These are phyloP conservation scores for Pycnomerus fuliginosus DNA, from an alignment of 2,888 invertebrate species.

Conservation along the genomic window DNA sequence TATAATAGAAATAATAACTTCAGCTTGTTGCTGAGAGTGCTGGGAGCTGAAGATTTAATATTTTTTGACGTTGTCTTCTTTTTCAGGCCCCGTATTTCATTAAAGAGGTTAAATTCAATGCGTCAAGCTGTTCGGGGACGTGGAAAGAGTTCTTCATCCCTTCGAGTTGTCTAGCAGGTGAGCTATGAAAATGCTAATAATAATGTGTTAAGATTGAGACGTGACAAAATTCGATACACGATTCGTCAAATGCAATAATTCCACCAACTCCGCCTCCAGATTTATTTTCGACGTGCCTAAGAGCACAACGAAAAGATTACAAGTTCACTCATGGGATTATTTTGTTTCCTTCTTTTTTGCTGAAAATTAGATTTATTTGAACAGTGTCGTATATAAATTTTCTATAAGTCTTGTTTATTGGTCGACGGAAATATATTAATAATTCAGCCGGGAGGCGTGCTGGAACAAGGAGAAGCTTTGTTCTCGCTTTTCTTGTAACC, in stretches of 20 bases:
- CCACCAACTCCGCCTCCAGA: slow-evolving; percentile 19
- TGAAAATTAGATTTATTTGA: slow-evolving; percentile 16
- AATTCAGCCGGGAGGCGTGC: slow-evolving; percentile 4
- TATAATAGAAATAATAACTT: no score
- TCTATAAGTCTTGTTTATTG: neutral
- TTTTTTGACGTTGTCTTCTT: slow-evolving; percentile 41
- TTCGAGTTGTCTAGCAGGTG: slow-evolving; percentile 64
- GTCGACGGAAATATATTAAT: slow-evolving; percentile 13
- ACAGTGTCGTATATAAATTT: slow-evolving; percentile 1
- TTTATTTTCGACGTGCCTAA: slow-evolving; percentile 35
- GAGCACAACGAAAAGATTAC: slow-evolving; percentile 31
- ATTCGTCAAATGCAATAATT: neutral
- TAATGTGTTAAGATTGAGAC: slow-evolving; percentile 10
- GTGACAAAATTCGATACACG: slow-evolving; percentile 16
- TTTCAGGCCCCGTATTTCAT: slow-evolving; percentile 58
- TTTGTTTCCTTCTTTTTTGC: slow-evolving; percentile 13
- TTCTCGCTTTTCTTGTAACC: slow-evolving; percentile 17
- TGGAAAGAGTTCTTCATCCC: slow-evolving; percentile 63
- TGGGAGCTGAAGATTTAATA: no score
- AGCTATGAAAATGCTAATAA: slow-evolving; percentile 30
- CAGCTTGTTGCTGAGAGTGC: no score
- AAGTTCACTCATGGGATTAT: slow-evolving; percentile 28
- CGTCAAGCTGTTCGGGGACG: slow-evolving; percentile 67
- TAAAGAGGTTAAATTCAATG: slow-evolving; percentile 57
- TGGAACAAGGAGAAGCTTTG: slow-evolving; percentile 10